Evolutionary conservation across 1,140 invertebrate species (phyloP).

Genomic region (Aplysia californica): DNA sequence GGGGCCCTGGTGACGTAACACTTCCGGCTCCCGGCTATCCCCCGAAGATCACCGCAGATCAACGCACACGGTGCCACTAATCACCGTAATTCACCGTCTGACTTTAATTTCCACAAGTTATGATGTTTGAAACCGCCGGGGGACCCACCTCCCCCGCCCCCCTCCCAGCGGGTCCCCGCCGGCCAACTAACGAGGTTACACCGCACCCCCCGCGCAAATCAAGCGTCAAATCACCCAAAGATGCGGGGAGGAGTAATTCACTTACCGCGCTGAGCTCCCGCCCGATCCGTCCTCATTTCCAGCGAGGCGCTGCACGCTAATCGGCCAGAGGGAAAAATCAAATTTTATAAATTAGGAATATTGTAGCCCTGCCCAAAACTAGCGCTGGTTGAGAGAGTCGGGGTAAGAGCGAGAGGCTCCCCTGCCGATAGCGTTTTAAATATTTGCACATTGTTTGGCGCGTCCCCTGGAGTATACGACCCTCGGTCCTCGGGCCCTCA

Average conservation of each 20-base stretch:
- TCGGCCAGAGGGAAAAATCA: neutral
- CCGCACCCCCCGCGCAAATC: neutral
- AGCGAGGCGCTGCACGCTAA: neutral
- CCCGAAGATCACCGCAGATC: no score
- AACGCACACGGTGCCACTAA: no score
- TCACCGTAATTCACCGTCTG: no score
- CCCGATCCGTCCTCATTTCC: neutral
- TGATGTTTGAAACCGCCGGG: no score
- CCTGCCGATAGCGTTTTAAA: neutral
- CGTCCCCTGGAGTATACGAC: neutral
- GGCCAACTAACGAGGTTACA: neutral
- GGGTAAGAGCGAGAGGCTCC: neutral
- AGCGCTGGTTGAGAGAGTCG: neutral
- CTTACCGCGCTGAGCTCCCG: neutral
- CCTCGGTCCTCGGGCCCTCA: no score
- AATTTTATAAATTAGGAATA: constrained; percentile 5
- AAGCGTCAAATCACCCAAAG: neutral
- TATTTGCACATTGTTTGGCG: neutral
- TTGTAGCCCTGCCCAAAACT: neutral
- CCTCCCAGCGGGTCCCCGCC: neutral
- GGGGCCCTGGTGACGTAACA: no score
- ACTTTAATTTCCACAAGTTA: no score
- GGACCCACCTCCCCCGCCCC: neutral
- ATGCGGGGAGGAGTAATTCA: neutral
- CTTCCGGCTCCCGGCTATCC: no score